Percentiles rank a stretch among this genome's conserved stretches.
phyloP scores from a whole-genome alignment of 2,113 vertebrate genomes.

The Odocoileus hemionus region DNA sequence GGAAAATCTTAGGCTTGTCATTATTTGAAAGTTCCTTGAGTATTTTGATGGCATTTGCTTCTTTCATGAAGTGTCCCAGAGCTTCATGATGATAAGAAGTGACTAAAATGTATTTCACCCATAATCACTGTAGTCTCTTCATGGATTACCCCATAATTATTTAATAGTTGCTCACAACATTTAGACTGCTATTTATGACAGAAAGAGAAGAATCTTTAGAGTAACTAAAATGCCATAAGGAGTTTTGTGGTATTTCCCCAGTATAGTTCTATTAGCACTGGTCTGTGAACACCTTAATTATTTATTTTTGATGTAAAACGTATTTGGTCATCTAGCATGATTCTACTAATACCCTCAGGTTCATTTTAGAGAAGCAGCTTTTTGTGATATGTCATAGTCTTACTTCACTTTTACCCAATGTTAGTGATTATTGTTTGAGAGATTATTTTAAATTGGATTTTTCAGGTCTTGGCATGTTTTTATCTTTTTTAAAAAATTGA shows the following conservation, averaged over 20 bases:
- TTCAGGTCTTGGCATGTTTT: neutral
- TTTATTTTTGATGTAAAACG: neutral
- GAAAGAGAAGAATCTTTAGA: slow-evolving; percentile 40
- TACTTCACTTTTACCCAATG: slow-evolving; percentile 1
- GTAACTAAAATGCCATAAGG: neutral
- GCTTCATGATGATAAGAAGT: neutral
- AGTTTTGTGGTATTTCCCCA: slow-evolving; percentile 37
- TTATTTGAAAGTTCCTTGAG: slow-evolving; percentile 30
- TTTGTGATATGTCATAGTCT: slow-evolving; percentile 15
- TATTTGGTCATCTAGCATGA: neutral
- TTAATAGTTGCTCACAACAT: slow-evolving; percentile 9
- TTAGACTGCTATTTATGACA: neutral
- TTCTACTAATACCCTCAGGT: neutral
- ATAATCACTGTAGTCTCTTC: neutral
- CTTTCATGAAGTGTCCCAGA: slow-evolving; percentile 17
- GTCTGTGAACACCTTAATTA: neutral
- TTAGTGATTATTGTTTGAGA: slow-evolving; percentile 24
- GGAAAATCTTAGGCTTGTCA: neutral
- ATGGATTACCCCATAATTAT: slow-evolving; percentile 28
- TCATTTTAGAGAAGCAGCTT: slow-evolving; percentile 15
- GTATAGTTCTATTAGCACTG: neutral
- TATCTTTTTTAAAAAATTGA: neutral
- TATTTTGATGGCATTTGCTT: slow-evolving; percentile 32
- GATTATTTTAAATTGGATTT: slow-evolving; percentile 9
- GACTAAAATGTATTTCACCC: slow-evolving; percentile 37